phyloP scores from a whole-genome alignment of 1,140 invertebrate species.

The Uloborus diversus region DNA sequence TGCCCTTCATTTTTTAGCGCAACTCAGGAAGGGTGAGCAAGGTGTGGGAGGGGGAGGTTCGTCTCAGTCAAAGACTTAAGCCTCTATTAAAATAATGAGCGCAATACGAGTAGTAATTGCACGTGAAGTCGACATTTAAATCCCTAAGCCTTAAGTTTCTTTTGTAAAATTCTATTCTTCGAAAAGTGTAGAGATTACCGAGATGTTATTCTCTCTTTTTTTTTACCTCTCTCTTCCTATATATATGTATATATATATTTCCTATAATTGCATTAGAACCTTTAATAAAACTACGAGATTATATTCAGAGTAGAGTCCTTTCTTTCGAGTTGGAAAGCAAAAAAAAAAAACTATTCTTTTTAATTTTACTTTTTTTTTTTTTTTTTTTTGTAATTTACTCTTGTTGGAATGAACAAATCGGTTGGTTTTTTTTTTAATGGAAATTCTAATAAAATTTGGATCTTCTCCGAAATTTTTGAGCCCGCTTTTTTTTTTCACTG shows the following conservation, averaged over 20 bases:
- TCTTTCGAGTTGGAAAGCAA: no score
- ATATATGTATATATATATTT: no score
- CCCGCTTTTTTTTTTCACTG: no score
- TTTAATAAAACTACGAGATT: slow-evolving; percentile 54
- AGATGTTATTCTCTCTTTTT: slow-evolving; percentile 49
- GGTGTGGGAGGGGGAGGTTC: neutral
- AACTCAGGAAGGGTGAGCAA: neutral
- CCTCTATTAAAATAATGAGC: slow-evolving; percentile 55
- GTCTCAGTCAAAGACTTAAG: slow-evolving; percentile 47
- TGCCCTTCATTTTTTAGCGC: slow-evolving; percentile 5
- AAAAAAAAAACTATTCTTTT: no score
- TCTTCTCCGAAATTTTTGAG: no score
- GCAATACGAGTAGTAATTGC: slow-evolving; percentile 50
- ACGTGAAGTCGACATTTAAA: slow-evolving; percentile 55
- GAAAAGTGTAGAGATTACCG: slow-evolving; percentile 48
- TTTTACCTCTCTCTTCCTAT: slow-evolving; percentile 49
- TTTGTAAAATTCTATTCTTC: slow-evolving; percentile 24
- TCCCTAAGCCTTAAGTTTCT: slow-evolving; percentile 34
- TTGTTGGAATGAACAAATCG: no score
- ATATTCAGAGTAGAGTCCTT: no score
- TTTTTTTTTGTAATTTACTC: no score
- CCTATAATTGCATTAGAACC: slow-evolving; percentile 54
- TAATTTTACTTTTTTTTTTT: no score
- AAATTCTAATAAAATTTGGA: no score
- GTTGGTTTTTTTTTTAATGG: no score